Evolutionary conservation across 2,113 vertebrate species (phyloP).

Genomic region (Dicerorhinus sumatrensis): DNA sequence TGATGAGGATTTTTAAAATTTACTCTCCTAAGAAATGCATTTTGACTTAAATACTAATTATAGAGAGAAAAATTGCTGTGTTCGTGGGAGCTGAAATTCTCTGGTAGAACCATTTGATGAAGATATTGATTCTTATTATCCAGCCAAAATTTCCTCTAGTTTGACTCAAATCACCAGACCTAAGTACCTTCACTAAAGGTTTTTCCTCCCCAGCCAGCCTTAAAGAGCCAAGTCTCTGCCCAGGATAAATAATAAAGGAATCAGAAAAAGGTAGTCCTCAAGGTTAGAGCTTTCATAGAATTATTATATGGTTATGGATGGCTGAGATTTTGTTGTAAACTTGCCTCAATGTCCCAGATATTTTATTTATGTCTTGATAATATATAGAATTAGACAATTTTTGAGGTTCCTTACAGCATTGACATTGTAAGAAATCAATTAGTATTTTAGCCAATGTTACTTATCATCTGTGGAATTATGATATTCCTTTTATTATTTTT

Average conservation of each 20-base stretch:
- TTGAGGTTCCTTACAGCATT: neutral
- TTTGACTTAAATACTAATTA: constrained; percentile 29
- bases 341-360: neutral
- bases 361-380: neutral
- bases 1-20: neutral
- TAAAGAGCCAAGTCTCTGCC: neutral
- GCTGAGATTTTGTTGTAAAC: neutral
- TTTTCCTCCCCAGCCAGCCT: neutral
- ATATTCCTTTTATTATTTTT: neutral
- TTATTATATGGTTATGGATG: neutral
- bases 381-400: neutral
- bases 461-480: neutral
- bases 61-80: neutral
- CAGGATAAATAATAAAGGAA: neutral
- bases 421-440: neutral
- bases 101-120: neutral
- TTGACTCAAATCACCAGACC: neutral
- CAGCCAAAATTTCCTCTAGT: neutral
- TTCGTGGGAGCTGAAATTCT: neutral
- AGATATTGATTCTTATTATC: neutral
- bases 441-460: neutral
- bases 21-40: neutral
- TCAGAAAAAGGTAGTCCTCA: neutral
- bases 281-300: neutral
- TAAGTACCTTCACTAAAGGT: neutral